Conservation (phyloP, 2,888 invertebrate genomes). For the Dugesia japonica region DNA sequence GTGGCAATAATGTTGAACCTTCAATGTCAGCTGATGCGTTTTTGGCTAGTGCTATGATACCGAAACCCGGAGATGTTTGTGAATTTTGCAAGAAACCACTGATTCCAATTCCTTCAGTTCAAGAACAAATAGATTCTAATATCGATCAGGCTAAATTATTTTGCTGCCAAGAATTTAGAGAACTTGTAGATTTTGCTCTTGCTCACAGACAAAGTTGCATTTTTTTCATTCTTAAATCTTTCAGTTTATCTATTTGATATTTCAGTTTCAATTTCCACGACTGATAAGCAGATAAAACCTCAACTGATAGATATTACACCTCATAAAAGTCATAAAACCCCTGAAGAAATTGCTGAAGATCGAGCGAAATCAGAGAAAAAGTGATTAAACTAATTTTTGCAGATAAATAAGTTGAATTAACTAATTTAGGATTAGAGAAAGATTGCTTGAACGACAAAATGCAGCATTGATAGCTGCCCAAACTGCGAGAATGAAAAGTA, state of each 20-base stretch:
- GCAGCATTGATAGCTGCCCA: not conserved
- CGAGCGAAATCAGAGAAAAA: not conserved
- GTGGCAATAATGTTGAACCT: not conserved
- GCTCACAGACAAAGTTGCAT: not conserved
- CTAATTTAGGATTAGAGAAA: not conserved
- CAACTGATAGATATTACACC: not conserved
- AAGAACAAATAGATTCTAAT: not conserved
- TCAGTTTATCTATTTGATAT: too few relatives aligned
- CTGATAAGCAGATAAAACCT: not conserved
- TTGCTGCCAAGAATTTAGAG: conserved; percentile 8
- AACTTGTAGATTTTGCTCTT: not conserved
- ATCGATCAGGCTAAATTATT: not conserved
- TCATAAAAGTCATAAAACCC: not conserved
- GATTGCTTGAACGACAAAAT: conserved; percentile 1
- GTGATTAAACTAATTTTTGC: not conserved
- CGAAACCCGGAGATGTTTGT: not conserved
- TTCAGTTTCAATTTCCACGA: too few relatives aligned
- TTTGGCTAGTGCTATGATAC: not conserved
- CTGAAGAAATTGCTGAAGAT: not conserved
- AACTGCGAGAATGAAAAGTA: not conserved
- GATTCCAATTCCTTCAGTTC: not conserved
- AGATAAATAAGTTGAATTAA: too few relatives aligned
- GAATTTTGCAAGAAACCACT: not conserved
- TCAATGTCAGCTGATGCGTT: not conserved
- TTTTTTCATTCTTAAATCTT: not conserved